Conservation (phyloP, 2,113 vertebrate genomes). For the Brevimyrus niger region DNA sequence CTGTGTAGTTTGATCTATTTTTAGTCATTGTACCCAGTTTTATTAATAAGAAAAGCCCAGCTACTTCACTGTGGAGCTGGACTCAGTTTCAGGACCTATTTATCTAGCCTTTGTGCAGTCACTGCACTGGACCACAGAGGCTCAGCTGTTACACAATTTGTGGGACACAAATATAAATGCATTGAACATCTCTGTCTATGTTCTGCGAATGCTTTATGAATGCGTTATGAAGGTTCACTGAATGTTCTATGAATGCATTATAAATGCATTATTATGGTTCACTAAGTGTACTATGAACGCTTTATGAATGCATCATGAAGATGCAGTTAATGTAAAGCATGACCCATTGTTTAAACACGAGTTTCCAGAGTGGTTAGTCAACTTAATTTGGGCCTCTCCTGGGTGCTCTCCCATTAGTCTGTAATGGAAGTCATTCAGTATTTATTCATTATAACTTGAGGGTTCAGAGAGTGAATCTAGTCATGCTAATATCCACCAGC, state of each 20-base stretch:
- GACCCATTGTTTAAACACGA: constrained; percentile 43
- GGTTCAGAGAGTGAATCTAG: constrained; percentile 39
- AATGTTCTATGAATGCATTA: background rate
- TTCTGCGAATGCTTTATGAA: background rate
- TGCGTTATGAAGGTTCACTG: background rate
- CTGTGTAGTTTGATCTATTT: background rate
- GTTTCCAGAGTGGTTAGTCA: constrained; percentile 50
- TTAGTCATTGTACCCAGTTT: background rate
- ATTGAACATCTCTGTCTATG: background rate
- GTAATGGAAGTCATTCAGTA: constrained; percentile 62
- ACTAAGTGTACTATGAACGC: background rate
- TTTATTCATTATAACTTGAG: constrained; percentile 50
- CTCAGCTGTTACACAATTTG: background rate
- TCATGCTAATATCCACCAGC: constrained; percentile 42
- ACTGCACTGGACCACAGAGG: background rate
- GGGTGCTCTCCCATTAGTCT: constrained; percentile 43
- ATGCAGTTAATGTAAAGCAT: background rate
- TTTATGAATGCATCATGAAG: background rate
- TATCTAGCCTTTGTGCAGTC: background rate
- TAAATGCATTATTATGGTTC: background rate
- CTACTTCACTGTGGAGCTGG: too few species aligned
- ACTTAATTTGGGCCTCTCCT: constrained; percentile 44
- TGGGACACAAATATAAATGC: background rate
- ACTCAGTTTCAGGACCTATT: too few species aligned
- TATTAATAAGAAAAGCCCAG: background rate